These are phyloP conservation scores for Zygaena filipendulae DNA, from an alignment of 2,888 invertebrate genomes.

Conservation along the genomic window DNA sequence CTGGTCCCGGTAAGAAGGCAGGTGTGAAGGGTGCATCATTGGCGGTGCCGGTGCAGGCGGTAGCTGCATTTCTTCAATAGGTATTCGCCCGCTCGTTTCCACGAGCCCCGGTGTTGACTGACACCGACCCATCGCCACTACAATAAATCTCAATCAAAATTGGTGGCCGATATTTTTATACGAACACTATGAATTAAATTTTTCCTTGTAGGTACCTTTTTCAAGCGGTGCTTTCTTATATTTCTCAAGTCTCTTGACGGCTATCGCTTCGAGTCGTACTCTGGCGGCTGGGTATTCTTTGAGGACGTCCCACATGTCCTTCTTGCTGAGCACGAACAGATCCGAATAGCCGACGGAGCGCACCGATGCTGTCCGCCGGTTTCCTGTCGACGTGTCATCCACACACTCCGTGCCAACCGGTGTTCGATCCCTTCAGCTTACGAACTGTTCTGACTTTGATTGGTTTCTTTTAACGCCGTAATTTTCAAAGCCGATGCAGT, in stretches of 20 bases:
- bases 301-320: constrained; percentile 99
- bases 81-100: constrained; percentile 90
- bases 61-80: constrained; percentile 75
- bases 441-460: constrained; percentile 31
- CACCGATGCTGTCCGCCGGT: constrained; percentile 97
- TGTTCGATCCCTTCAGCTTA: constrained; percentile 33
- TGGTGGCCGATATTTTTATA: constrained; percentile 7
- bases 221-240: constrained; percentile 95
- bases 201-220: constrained; percentile 77
- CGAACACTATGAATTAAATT: constrained; percentile 1
- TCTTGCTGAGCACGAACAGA: constrained; percentile 97
- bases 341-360: constrained; percentile 99
- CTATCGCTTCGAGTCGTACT: constrained; percentile 95
- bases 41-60: constrained; percentile 46
- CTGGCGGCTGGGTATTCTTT: constrained; percentile 95
- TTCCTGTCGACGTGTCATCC: constrained; percentile 80
- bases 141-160: constrained; percentile 22
- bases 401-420: constrained; percentile 67
- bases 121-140: constrained; percentile 95
- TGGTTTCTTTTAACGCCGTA: constrained; percentile 14
- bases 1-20: constrained; percentile 65
- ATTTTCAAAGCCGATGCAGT: constrained; percentile 24
- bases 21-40: constrained; percentile 49
- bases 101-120: constrained; percentile 96
- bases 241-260: constrained; percentile 96